Percentiles rank a stretch among this genome's conserved stretches.
These are phyloP conservation scores for Lindbergichthys nudifrons DNA, from an alignment of 2,797 vertebrate species.

Conservation along the genomic window DNA sequence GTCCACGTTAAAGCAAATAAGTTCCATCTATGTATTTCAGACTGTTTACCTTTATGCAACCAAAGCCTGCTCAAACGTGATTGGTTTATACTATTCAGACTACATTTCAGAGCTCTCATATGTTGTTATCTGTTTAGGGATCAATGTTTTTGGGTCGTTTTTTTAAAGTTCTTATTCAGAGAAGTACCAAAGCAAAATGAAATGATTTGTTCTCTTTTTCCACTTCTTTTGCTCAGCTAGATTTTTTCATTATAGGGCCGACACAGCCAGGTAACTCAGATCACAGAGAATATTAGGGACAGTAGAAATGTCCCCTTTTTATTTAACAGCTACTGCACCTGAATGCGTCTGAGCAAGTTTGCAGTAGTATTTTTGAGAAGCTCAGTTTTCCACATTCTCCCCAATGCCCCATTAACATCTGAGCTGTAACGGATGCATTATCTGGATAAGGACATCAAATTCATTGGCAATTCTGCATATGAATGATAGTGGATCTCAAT, in stretches of 20 bases:
- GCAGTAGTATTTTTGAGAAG: background rate
- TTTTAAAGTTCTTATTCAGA: background rate
- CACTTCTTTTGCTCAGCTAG: background rate
- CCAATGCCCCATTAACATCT: background rate
- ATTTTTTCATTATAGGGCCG: background rate
- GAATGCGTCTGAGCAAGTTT: background rate
- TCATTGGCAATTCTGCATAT: background rate
- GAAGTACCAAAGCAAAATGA: background rate
- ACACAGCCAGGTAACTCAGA: background rate
- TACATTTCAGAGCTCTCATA: no score
- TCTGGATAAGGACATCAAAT: background rate
- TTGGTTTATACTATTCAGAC: no score
- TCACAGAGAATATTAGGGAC: background rate
- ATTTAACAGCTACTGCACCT: background rate
- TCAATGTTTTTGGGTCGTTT: background rate
- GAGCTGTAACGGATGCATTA: background rate
- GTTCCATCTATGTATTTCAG: no score
- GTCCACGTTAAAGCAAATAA: no score
- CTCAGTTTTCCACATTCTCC: background rate
- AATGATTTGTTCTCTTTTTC: background rate
- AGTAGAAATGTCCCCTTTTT: background rate
- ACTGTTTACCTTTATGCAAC: no score
- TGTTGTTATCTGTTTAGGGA: no score
- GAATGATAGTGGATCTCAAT: background rate
- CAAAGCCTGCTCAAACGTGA: no score